phyloP scores from a whole-genome alignment of 2,797 vertebrate species.

The Telmatherina bonti region DNA sequence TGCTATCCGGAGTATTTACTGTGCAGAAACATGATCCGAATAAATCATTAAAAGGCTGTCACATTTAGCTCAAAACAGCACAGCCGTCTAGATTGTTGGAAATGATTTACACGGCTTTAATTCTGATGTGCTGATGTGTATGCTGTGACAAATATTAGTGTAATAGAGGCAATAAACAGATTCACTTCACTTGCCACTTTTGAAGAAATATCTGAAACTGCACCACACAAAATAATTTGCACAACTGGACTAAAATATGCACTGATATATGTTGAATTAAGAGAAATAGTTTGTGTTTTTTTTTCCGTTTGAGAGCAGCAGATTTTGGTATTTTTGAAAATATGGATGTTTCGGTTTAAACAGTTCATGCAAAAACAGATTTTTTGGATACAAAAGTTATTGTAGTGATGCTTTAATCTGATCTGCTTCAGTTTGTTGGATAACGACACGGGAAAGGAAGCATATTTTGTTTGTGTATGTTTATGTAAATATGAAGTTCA shows the following conservation, averaged over 20 bases:
- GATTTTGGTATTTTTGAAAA: background rate
- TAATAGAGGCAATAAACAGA: conserved; percentile 38
- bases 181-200: conserved; percentile 36
- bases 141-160: conserved; percentile 26
- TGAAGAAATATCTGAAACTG: conserved; percentile 34
- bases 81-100: conserved; percentile 43
- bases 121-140: conserved; percentile 38
- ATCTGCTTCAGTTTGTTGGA: background rate
- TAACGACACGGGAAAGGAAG: background rate
- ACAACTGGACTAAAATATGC: conserved; percentile 28
- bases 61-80: conserved; percentile 58
- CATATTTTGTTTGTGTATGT: background rate
- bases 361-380: background rate
- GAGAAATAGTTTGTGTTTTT: background rate
- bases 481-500: background rate
- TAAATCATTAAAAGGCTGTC: conserved; percentile 76
- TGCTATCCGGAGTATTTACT: conserved; percentile 76
- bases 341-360: background rate
- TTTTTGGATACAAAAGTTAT: background rate
- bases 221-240: conserved; percentile 25
- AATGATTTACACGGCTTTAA: conserved; percentile 50
- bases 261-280: conserved; percentile 22
- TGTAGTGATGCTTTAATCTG: background rate
- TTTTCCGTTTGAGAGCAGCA: background rate
- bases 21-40: conserved; percentile 57